These are phyloP conservation scores for Hesperia comma DNA, from an alignment of 2,888 invertebrate species.

Conservation along the genomic window DNA sequence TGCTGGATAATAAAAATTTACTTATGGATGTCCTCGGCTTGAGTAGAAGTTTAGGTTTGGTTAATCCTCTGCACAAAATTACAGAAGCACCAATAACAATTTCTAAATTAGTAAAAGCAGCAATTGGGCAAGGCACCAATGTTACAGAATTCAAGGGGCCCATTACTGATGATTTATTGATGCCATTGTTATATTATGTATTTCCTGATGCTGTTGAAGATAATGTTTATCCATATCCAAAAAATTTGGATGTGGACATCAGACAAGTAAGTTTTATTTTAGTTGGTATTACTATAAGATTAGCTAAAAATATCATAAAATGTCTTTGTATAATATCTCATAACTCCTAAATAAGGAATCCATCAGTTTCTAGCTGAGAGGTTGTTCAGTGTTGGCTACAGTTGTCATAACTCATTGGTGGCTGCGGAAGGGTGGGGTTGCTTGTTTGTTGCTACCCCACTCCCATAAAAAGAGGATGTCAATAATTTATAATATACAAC, in stretches of 20 bases:
- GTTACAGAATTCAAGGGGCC: slow-evolving; percentile 88
- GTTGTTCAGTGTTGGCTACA: no score
- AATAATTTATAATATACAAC: no score
- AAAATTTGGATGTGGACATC: slow-evolving; percentile 74
- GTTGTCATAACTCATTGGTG: no score
- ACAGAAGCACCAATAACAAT: slow-evolving; percentile 91
- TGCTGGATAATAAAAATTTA: slow-evolving; percentile 82
- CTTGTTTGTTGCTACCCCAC: no score
- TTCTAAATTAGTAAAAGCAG: slow-evolving; percentile 82
- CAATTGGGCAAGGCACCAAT: slow-evolving; percentile 76
- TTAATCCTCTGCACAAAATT: slow-evolving; percentile 87
- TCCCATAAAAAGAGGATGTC: no score
- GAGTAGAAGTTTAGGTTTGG: slow-evolving; percentile 74
- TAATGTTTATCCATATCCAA: slow-evolving; percentile 80
- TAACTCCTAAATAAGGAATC: no score
- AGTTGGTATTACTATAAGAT: not conserved
- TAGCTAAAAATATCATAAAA: no score
- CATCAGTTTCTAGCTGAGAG: no score
- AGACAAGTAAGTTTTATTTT: slow-evolving; percentile 58
- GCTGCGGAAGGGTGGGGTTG: no score
- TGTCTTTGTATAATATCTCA: no score
- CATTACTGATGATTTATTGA: slow-evolving; percentile 89
- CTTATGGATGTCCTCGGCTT: slow-evolving; percentile 77
- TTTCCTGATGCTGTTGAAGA: slow-evolving; percentile 94
- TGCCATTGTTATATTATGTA: slow-evolving; percentile 90